Evolutionary conservation across 2,113 vertebrate species (phyloP).

Genomic region (Rhombomys opimus): DNA sequence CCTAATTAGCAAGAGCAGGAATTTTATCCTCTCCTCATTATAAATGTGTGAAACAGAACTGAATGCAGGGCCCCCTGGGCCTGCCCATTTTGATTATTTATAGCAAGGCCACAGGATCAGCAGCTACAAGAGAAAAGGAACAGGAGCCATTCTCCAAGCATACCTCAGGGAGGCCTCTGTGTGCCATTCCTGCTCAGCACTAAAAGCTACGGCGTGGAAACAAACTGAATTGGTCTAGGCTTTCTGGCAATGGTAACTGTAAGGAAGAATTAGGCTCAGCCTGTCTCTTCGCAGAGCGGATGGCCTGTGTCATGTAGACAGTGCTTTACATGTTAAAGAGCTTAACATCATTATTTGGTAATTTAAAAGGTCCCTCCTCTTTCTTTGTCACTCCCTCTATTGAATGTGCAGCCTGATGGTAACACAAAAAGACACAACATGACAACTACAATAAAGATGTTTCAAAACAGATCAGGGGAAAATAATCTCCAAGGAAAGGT

Average conservation of each 20-base stretch:
- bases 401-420: background rate
- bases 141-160: background rate
- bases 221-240: background rate
- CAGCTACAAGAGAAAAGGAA: background rate
- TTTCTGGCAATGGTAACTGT: background rate
- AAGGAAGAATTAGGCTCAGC: background rate
- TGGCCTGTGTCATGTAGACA: background rate
- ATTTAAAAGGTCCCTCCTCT: background rate
- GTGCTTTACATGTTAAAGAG: background rate
- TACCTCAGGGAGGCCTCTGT: background rate
- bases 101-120: background rate
- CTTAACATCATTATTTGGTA: background rate
- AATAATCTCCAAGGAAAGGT: background rate
- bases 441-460: background rate
- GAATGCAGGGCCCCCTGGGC: background rate
- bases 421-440: background rate
- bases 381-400: background rate
- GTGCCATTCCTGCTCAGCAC: background rate
- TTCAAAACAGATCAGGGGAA: background rate
- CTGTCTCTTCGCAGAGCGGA: background rate
- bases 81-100: background rate
- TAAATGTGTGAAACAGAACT: background rate
- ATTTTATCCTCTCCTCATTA: background rate
- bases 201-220: background rate
- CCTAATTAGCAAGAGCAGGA: background rate